These are phyloP conservation scores for Ictidomys tridecemlineatus DNA, from an alignment of 2,113 vertebrate genomes.

Conservation along the genomic window DNA sequence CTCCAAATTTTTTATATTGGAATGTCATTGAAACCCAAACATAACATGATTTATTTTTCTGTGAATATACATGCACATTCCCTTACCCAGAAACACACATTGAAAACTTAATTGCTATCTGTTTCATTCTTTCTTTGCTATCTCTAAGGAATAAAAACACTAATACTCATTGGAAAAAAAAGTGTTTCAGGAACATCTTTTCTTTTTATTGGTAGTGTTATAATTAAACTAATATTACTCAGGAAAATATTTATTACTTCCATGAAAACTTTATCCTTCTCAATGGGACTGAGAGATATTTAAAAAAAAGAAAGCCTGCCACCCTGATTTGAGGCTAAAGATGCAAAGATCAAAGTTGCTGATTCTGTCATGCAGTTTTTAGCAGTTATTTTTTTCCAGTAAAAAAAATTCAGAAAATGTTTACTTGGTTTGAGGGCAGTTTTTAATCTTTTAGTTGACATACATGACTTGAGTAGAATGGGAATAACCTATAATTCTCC, in stretches of 20 bases:
- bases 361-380: background rate
- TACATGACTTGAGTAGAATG: background rate
- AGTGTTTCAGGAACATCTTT: background rate
- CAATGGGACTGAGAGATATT: background rate
- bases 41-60: background rate
- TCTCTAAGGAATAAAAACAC: background rate
- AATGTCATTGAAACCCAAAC: background rate
- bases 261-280: background rate
- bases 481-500: background rate
- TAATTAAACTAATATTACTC: constrained; percentile 31
- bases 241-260: background rate
- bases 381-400: background rate
- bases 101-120: background rate
- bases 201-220: background rate
- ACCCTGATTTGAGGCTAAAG: background rate
- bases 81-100: background rate
- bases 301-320: background rate
- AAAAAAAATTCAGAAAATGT: constrained; percentile 44
- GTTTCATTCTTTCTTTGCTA: background rate
- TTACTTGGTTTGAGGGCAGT: constrained; percentile 5
- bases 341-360: constrained; percentile 24
- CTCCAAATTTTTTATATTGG: background rate
- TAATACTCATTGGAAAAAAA: constrained; percentile 43
- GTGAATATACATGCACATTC: background rate
- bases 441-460: constrained; percentile 50